Percentiles rank a stretch among this genome's conserved stretches.
These are phyloP conservation scores for Dendronephthya gigantea DNA, from an alignment of 64 coral and sea anemone species.

Conservation along the genomic window DNA sequence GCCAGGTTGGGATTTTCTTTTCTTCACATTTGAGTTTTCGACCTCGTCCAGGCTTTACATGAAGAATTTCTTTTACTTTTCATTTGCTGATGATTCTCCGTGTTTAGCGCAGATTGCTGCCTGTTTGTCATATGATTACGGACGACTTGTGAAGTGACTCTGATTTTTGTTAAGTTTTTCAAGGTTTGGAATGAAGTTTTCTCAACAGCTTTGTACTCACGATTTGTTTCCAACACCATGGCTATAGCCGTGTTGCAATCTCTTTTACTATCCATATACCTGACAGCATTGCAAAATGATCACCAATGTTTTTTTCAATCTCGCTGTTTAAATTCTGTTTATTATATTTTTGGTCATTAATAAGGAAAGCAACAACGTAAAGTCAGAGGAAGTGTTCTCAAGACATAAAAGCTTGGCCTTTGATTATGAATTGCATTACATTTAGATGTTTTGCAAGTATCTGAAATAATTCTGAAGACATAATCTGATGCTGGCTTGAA, in stretches of 20 bases:
- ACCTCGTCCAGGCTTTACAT: neutral
- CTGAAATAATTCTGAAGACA: conserved; percentile 37
- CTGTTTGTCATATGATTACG: neutral
- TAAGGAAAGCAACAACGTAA: conserved; percentile 33
- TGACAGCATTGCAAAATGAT: conserved; percentile 28
- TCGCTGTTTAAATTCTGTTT: conserved; percentile 12
- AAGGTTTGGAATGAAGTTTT: neutral
- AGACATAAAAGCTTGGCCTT: conserved; percentile 27
- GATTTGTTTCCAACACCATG: neutral
- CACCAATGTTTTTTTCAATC: conserved; percentile 13
- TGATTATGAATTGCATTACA: conserved; percentile 43
- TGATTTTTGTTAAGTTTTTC: neutral
- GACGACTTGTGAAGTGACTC: neutral
- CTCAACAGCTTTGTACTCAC: neutral
- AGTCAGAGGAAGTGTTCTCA: conserved; percentile 32
- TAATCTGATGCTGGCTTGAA: conserved; percentile 28
- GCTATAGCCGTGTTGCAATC: conserved; percentile 32
- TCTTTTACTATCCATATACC: conserved; percentile 50
- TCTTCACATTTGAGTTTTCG: conserved; percentile 10
- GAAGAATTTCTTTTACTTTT: neutral
- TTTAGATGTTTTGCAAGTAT: conserved; percentile 39
- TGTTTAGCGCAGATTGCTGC: neutral
- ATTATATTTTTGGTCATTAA: neutral
- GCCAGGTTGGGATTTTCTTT: neutral
- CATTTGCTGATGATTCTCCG: neutral